These are phyloP conservation scores for Orthonevra nobilis DNA, from an alignment of 2,888 invertebrate genomes.

Conservation along the genomic window DNA sequence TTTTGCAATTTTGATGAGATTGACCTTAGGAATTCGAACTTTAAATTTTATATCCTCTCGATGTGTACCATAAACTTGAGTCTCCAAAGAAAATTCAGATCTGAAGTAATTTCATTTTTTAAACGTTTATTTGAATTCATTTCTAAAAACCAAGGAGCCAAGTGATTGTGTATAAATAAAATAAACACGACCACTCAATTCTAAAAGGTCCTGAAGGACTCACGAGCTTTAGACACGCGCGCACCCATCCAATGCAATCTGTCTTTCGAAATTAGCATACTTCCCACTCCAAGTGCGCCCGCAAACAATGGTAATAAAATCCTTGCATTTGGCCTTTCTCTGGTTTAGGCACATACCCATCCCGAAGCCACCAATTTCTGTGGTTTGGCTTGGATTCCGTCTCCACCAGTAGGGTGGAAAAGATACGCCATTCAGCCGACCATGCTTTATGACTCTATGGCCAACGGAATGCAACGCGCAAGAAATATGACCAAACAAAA, in stretches of 20 bases:
- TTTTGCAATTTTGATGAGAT: no score
- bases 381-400: constrained; percentile 47
- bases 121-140: no score
- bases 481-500: constrained; percentile 33
- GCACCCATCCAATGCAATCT: constrained; percentile 46
- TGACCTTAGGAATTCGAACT: no score
- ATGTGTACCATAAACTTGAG: no score
- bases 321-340: constrained; percentile 49
- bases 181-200: not conserved
- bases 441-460: constrained; percentile 53
- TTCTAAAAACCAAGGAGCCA: no score
- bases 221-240: constrained; percentile 10
- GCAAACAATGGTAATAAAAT: constrained; percentile 60
- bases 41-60: no score
- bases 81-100: no score
- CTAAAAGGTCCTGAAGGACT: constrained; percentile 18
- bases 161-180: constrained; percentile 11
- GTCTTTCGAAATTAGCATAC: constrained; percentile 59
- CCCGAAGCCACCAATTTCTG: constrained; percentile 19
- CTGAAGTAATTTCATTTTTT: no score
- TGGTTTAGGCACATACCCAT: constrained; percentile 49
- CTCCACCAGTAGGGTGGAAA: constrained; percentile 2
- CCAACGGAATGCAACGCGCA: constrained; percentile 36
- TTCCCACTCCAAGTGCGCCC: constrained; percentile 2
- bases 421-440: constrained; percentile 48